These are phyloP conservation scores for Diadumene lineata DNA, from an alignment of 92 coral and sea anemone genomes.

Conservation along the genomic window DNA sequence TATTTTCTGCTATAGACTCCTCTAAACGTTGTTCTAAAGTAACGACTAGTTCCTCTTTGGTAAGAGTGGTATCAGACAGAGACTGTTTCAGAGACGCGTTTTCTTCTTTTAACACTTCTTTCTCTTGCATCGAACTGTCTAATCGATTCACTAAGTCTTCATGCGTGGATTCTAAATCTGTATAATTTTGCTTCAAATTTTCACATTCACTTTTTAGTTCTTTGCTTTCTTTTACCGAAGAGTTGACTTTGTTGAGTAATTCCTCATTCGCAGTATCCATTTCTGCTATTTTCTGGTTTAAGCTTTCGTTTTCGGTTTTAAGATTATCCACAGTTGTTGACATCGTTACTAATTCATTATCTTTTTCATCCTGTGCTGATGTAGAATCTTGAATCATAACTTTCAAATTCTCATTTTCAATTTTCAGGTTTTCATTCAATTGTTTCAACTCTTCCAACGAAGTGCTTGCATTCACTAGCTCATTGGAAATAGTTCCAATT, in stretches of 20 bases:
- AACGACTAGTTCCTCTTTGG: slow-evolving; percentile 38
- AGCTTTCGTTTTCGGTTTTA: slow-evolving; percentile 15
- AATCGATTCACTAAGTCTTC: not conserved
- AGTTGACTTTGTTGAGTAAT: not conserved
- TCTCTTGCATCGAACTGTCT: not conserved
- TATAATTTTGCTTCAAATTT: slow-evolving; percentile 23
- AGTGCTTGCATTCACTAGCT: not conserved
- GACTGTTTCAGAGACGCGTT: slow-evolving; percentile 24
- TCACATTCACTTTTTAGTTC: slow-evolving; percentile 11
- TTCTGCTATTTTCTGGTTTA: slow-evolving; percentile 2
- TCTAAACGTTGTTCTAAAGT: slow-evolving; percentile 38
- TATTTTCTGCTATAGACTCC: slow-evolving; percentile 20
- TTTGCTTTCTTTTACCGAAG: not conserved
- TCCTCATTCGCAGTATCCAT: slow-evolving; percentile 19
- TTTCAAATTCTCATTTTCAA: slow-evolving; percentile 34
- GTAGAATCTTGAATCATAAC: slow-evolving; percentile 1
- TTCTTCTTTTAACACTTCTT: slow-evolving; percentile 25
- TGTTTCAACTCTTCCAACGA: slow-evolving; percentile 29
- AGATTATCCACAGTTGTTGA: not conserved
- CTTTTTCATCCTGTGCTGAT: slow-evolving; percentile 5
- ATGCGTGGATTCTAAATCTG: not conserved
- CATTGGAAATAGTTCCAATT: slow-evolving; percentile 11
- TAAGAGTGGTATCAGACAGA: slow-evolving; percentile 30
- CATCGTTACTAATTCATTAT: slow-evolving; percentile 1
- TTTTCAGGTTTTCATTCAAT: slow-evolving; percentile 19